Evolutionary conservation across 2,888 invertebrate species (phyloP).

Genomic region (Iphiclides podalirius): DNA sequence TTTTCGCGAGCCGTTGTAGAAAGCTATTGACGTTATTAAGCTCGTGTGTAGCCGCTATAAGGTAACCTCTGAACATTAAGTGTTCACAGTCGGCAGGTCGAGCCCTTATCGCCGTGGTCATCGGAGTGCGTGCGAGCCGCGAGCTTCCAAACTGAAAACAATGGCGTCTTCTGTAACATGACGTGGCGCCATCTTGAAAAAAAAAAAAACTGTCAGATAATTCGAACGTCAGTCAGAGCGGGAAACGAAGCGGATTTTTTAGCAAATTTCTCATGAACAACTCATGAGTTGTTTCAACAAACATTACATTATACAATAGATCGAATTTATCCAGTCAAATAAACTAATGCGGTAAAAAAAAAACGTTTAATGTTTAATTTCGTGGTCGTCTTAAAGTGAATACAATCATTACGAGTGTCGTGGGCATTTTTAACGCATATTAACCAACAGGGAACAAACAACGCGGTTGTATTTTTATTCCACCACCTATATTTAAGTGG

Average conservation of each 20-base stretch:
- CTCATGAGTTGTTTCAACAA: too few relatives aligned
- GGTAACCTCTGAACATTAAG: conserved; percentile 5
- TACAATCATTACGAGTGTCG: neutral
- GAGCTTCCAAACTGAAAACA: conserved; percentile 41
- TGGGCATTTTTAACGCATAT: conserved; percentile 7
- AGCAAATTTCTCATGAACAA: neutral
- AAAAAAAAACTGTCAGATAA: conserved; percentile 36
- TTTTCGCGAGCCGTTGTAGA: neutral
- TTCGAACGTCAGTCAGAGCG: conserved; percentile 29
- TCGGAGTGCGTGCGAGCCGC: conserved; percentile 36
- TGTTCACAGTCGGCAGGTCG: conserved; percentile 34
- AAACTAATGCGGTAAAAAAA: neutral
- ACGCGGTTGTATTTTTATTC: conserved; percentile 18
- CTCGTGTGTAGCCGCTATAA: conserved; percentile 7
- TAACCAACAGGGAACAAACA: conserved; percentile 9
- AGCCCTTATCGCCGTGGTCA: conserved; percentile 36
- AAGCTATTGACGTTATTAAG: neutral
- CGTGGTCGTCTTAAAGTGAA: neutral
- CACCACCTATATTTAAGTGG: conserved; percentile 27
- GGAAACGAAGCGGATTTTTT: neutral
- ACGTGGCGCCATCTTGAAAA: conserved; percentile 54
- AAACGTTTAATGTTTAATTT: neutral
- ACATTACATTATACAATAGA: conserved; percentile 16
- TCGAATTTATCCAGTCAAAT: neutral
- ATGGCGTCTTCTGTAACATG: conserved; percentile 48